Evolutionary conservation across 2,113 vertebrate genomes (phyloP).

Genomic region (Platichthys flesus): DNA sequence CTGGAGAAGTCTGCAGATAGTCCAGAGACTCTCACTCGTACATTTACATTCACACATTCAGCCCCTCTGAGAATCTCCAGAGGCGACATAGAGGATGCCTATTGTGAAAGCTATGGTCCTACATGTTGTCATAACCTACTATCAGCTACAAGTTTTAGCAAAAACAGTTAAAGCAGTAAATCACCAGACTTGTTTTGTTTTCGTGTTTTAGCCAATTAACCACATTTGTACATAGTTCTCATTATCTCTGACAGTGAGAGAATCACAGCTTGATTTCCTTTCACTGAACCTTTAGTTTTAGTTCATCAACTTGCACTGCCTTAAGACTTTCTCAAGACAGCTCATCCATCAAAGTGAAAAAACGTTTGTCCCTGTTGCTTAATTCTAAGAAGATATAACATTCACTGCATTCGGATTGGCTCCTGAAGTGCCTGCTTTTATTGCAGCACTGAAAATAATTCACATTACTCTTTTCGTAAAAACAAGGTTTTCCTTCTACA

Average conservation of each 20-base stretch:
- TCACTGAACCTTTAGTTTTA: conserved; percentile 13
- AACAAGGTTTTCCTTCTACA: background rate
- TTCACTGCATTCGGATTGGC: background rate
- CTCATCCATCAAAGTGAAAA: conserved; percentile 24
- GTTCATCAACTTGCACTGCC: background rate
- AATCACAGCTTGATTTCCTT: conserved; percentile 22
- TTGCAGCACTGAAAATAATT: background rate
- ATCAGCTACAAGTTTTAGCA: background rate
- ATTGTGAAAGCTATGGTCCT: background rate
- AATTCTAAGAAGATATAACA: conserved; percentile 6
- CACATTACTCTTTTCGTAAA: background rate
- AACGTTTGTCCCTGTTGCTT: conserved; percentile 4
- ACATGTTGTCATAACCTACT: background rate
- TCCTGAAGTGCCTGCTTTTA: conserved; percentile 10
- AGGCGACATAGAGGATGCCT: background rate
- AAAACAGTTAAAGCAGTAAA: background rate
- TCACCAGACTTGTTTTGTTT: background rate
- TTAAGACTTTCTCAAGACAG: background rate
- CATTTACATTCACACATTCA: too few species aligned
- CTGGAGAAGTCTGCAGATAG: too few species aligned
- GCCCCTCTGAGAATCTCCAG: too few species aligned
- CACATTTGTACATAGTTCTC: background rate
- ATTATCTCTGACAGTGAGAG: background rate
- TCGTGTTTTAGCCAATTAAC: background rate
- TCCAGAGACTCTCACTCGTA: too few species aligned